Evolutionary conservation across 2,888 invertebrate genomes (phyloP), one percentile per base, ranked within the genome.

Genomic region (Venustoraphidia nigricollis): DNA sequence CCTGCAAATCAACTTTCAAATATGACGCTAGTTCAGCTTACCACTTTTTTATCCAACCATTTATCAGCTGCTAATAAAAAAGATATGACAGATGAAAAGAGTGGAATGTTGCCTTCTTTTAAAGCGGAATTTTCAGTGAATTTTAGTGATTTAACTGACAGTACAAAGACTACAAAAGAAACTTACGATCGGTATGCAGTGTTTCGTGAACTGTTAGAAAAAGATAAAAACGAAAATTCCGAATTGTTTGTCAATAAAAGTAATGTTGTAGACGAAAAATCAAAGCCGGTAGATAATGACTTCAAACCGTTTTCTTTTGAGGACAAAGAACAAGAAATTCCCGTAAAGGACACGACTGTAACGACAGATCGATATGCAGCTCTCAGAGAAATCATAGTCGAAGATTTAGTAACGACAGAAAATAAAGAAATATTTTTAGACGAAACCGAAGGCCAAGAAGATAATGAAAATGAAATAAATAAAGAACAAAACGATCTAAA

Each of bases 11-110:
- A 87, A 50, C 66, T 92, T 43, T 86, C 87, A 46, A 85, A 83
- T 49, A 83, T 91, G 82, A 91, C 91, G 0, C 69, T 92, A 50
- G 87, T 88, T 17, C 90, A 91, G 64, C 71, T 92, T 39, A 90
- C 91, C 0, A 80, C 81, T 47, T 87, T 86, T 62, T 71, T 91
- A 34, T 78, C 86, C 1, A 73, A 74, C 56, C 71, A 73, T 50
- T 66, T 70, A 46, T 73, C 74, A 55, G 66, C 63, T 47, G 62
- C 63, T 9, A 66, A 67, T 50, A 59, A 56, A 41, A 53, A 54
- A 11, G 60, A 60, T 34, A 65, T 67, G 43, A 54, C 56, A n/a
- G 55, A 56, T 38, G 49, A 55, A 52, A 55, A 65, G 10, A 69
- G 68, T 56, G 67, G 67, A 52, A 64, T 66, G 2, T 71, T 60